Percentiles rank a stretch among this genome's conserved stretches.
Evolutionary conservation across 2,888 invertebrate species (phyloP).

Genomic region (Liodrosophila aerea): DNA sequence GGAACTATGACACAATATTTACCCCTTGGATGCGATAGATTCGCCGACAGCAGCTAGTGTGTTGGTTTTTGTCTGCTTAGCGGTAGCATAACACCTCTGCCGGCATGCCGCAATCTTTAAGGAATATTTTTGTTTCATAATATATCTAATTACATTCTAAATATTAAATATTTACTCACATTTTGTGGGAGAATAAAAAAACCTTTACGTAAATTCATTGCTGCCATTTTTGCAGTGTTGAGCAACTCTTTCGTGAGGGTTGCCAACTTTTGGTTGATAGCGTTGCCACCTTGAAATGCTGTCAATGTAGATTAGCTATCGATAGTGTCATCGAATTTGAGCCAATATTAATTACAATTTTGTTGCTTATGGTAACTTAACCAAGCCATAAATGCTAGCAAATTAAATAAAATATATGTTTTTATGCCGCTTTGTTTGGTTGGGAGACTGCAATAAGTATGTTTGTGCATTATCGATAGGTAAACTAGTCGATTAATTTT

Average conservation of each 20-base stretch:
- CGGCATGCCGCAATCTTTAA: slow-evolving; percentile 38
- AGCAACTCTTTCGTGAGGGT: not conserved
- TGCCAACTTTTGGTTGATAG: not conserved
- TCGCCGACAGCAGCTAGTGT: slow-evolving; percentile 84
- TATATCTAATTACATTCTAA: not conserved
- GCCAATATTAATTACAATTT: no score
- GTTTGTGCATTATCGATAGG: not conserved
- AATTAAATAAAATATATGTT: no score
- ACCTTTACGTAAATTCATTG: slow-evolving; percentile 64
- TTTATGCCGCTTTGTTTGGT: no score
- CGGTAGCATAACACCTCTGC: slow-evolving; percentile 72
- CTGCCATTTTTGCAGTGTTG: slow-evolving; percentile 49
- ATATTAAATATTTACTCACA: slow-evolving; percentile 48
- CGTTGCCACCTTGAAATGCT: slow-evolving; percentile 5
- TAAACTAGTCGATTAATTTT: not conserved
- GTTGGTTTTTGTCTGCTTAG: slow-evolving; percentile 81
- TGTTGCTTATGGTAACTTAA: no score
- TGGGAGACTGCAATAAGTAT: no score
- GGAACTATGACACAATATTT: no score
- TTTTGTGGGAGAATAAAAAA: slow-evolving; percentile 34
- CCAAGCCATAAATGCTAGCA: no score
- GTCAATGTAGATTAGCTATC: slow-evolving; percentile 14
- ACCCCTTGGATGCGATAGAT: slow-evolving; percentile 89
- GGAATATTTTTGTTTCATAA: not conserved
- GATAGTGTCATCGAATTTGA: no score